phyloP scores from a whole-genome alignment of 2,888 invertebrate species.

The Trissolcus brochymenae region DNA sequence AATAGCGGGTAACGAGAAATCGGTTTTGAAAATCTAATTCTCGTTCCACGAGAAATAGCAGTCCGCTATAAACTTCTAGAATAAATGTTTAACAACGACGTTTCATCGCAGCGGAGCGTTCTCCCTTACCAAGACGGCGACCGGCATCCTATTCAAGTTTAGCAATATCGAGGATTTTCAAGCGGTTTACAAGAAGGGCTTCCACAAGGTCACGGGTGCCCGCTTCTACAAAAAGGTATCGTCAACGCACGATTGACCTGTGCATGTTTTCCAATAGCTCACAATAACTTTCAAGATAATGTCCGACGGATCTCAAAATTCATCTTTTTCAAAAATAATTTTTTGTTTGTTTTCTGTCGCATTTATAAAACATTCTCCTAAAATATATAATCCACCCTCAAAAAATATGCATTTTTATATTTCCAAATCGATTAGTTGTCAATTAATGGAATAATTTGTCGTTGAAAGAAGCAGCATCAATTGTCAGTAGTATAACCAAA shows the following conservation, averaged over 20 bases:
- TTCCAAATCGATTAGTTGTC: too few relatives aligned
- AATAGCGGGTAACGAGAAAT: slow-evolving; percentile 58
- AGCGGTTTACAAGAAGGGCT: slow-evolving; percentile 90
- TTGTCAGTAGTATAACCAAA: slow-evolving; percentile 17
- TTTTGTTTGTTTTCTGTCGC: too few relatives aligned
- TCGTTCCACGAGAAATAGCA: slow-evolving; percentile 53
- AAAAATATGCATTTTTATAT: too few relatives aligned
- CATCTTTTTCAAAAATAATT: too few relatives aligned
- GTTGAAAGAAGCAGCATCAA: neutral
- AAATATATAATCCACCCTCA: too few relatives aligned
- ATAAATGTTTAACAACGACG: slow-evolving; percentile 54
- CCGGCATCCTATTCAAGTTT: slow-evolving; percentile 92
- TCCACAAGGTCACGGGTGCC: slow-evolving; percentile 91
- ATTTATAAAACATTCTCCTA: too few relatives aligned
- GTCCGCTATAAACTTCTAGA: slow-evolving; percentile 56
- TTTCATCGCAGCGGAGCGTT: slow-evolving; percentile 83
- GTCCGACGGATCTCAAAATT: neutral
- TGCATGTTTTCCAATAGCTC: slow-evolving; percentile 1
- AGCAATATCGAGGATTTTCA: slow-evolving; percentile 91
- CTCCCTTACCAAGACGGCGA: slow-evolving; percentile 91
- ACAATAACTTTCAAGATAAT: neutral
- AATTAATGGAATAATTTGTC: too few relatives aligned
- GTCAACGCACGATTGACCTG: neutral
- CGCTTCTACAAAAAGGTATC: slow-evolving; percentile 89
- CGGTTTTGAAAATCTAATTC: slow-evolving; percentile 59